phyloP scores from a whole-genome alignment of 2,888 invertebrate genomes.

The Cephalotes varians region DNA sequence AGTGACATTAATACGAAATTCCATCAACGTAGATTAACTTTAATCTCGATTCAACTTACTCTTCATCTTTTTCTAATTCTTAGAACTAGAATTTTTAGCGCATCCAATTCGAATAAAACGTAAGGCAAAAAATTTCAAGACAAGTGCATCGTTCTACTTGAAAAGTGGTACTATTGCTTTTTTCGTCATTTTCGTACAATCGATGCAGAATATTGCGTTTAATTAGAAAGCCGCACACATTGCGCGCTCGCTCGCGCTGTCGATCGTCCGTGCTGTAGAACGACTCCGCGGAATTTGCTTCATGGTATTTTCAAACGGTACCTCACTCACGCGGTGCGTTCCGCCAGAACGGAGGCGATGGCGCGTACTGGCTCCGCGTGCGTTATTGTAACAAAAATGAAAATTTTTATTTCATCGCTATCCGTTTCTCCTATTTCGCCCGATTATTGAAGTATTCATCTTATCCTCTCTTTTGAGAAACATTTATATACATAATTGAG shows the following conservation, averaged over 20 bases:
- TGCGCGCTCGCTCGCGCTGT: constrained; percentile 1
- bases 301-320: constrained; percentile 82
- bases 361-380: background rate
- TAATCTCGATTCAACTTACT: too few species aligned
- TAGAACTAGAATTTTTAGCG: background rate
- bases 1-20: too few species aligned
- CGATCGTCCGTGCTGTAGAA: constrained; percentile 59
- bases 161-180: background rate
- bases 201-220: constrained; percentile 48
- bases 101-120: background rate
- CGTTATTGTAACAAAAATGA: background rate
- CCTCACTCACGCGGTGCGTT: constrained; percentile 73
- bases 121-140: background rate
- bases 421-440: background rate
- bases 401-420: constrained; percentile 28
- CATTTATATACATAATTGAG: background rate
- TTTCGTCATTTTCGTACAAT: constrained; percentile 16
- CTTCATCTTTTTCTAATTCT: too few species aligned
- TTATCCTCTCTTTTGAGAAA: background rate
- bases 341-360: constrained; percentile 66
- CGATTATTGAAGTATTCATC: background rate
- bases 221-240: constrained; percentile 57
- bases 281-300: constrained; percentile 69
- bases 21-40: too few species aligned
- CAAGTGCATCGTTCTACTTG: background rate